phyloP scores from a whole-genome alignment of 2,888 invertebrate genomes.

The Rapana venosa region DNA sequence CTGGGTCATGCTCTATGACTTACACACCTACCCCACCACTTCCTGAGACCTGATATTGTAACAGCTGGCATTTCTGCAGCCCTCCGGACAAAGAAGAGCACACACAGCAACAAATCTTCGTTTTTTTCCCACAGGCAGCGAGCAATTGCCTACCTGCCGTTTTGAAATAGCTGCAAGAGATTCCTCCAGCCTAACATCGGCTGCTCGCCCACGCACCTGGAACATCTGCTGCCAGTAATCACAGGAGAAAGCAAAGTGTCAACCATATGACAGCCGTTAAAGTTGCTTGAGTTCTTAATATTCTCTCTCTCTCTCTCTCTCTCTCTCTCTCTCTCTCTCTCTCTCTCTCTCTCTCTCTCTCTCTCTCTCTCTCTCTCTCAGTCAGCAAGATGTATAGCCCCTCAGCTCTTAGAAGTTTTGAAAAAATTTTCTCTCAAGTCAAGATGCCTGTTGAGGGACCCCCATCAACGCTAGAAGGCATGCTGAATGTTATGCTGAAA shows the following conservation, averaged over 20 bases:
- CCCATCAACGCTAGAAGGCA: too few relatives aligned
- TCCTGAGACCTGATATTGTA: not conserved
- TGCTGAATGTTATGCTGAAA: too few relatives aligned
- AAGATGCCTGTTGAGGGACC: too few relatives aligned
- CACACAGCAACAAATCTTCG: too few relatives aligned
- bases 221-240: conserved; percentile 8
- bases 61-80: not conserved
- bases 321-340: conserved; percentile 31
- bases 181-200: not conserved
- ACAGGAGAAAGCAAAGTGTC: not conserved
- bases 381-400: too few relatives aligned
- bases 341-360: not conserved
- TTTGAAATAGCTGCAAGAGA: not conserved
- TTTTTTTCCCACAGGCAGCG: too few relatives aligned
- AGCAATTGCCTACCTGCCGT: too few relatives aligned
- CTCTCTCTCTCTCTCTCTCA: too few relatives aligned
- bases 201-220: conserved; percentile 9
- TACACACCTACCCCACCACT: not conserved
- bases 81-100: not conserved
- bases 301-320: not conserved
- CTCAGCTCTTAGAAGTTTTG: too few relatives aligned
- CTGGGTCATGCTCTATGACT: too few relatives aligned
- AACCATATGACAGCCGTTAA: conserved; percentile 9
- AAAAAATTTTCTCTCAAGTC: too few relatives aligned
- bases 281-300: not conserved